phyloP scores from a whole-genome alignment of 2,797 vertebrate genomes.

The Borostomias antarcticus region DNA sequence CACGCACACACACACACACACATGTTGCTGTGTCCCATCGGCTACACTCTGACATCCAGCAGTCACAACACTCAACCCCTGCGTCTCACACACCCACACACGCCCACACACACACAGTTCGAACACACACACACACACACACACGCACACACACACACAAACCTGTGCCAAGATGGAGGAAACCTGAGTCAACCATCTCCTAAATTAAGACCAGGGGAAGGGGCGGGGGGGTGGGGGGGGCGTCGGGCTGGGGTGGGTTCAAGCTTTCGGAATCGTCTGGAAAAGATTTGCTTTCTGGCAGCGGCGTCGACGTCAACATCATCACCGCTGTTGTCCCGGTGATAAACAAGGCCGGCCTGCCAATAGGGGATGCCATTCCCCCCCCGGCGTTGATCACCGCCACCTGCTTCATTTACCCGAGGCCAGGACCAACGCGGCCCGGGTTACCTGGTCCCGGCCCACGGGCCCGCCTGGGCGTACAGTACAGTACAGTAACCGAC shows the following conservation, averaged over 20 bases:
- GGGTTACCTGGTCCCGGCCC: background rate
- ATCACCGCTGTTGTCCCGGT: slow-evolving; percentile 4
- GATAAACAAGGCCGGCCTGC: slow-evolving; percentile 12
- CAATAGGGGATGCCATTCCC: background rate
- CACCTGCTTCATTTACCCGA: background rate
- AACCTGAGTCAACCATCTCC: slow-evolving; percentile 12
- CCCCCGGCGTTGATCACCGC: slow-evolving; percentile 1
- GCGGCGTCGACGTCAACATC: background rate
- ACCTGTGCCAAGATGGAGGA: background rate
- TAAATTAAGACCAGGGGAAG: slow-evolving; percentile 31
- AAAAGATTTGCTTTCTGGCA: slow-evolving; percentile 5
- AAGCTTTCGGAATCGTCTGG: background rate
- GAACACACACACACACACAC: slow-evolving; percentile 1
- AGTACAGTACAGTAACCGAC: too few relatives aligned
- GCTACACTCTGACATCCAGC: slow-evolving; percentile 5
- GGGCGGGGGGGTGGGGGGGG: too few relatives aligned
- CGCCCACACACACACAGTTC: background rate
- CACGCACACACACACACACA: slow-evolving; percentile 9
- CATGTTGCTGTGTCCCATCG: background rate
- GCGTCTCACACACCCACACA: background rate
- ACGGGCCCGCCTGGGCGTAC: too few relatives aligned
- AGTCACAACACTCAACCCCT: background rate
- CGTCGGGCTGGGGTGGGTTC: too few relatives aligned
- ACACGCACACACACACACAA: slow-evolving; percentile 8
- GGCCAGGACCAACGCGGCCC: background rate